Evolutionary conservation across 2,797 vertebrate genomes (phyloP).

Genomic region (Brachymystax lenok): DNA sequence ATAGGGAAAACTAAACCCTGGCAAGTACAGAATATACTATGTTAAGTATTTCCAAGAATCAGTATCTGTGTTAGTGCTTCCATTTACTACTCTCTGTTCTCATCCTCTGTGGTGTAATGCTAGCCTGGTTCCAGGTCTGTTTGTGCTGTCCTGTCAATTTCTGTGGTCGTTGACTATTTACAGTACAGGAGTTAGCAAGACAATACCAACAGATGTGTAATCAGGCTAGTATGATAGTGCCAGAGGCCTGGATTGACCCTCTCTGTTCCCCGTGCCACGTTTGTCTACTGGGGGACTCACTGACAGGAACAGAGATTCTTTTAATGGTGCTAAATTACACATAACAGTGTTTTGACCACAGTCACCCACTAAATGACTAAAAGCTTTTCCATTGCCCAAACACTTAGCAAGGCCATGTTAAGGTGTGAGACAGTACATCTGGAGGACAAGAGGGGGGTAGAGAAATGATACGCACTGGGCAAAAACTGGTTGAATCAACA

Average conservation of each 20-base stretch:
- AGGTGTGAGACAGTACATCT: conserved; percentile 32
- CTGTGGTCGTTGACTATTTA: not conserved
- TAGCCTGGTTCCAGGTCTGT: not conserved
- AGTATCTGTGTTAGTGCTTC: not conserved
- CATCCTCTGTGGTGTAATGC: not conserved
- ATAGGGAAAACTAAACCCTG: not conserved
- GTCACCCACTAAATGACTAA: conserved; percentile 37
- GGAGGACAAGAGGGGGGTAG: not conserved
- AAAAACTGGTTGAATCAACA: too few species aligned
- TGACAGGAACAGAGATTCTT: conserved; percentile 30
- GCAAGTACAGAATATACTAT: not conserved
- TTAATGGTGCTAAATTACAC: conserved; percentile 49
- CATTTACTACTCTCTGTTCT: not conserved
- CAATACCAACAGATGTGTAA: not conserved
- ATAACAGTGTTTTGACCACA: conserved; percentile 43
- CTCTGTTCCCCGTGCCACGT: not conserved
- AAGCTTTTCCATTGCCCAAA: conserved; percentile 54
- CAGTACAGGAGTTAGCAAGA: not conserved
- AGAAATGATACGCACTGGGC: too few species aligned
- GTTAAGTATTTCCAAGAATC: too few species aligned
- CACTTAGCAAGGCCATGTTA: conserved; percentile 39
- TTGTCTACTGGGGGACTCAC: not conserved
- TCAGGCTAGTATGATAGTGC: not conserved
- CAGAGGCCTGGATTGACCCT: not conserved
- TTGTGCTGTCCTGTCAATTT: not conserved